Base-by-base conservation (phyloP, 2,113 vertebrate species). In the Notiomystis cincta region DNA sequence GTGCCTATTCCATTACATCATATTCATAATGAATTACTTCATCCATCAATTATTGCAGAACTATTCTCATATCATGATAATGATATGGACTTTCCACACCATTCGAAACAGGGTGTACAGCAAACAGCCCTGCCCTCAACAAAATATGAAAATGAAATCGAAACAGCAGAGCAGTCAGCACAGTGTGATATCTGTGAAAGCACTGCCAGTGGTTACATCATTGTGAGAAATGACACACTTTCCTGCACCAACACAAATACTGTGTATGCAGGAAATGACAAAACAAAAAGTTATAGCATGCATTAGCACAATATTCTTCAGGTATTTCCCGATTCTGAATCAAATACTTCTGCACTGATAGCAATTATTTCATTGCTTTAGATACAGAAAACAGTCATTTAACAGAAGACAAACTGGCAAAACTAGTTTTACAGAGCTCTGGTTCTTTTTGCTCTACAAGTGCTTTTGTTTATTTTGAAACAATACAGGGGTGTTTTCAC, bases 21-120 rank as follows among this genome's bases (percentile, higher is more conserved):
- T 91, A 80, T 93, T 94, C 92, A 90, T 96, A 91, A 93, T 75
- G 66, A 94, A 94, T 92, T 85, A 45, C 54, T 91, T 88, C 62
- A 86, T 77, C 66, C 79, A 94, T 92, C 79, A 96, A 33, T 93
- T 94, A 93, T 51, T 75, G 22, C 56, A 86, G 67, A 80, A 56
- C 66, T 91, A 47, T 82, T 96, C 79, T 89, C 31, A 45, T 91
- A 85, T n/a, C 6, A 2, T 72, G 65, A 65, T 82, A 83, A 96
- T 53, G 61, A 92, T 65, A 82, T 18, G 62, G 90, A 89, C 69
- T 93, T 96, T 92, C 86, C 17, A 35, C 37, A 73, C 25, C 40
- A 56, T 53, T 42, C 82, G 85, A 95, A 89, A 75, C 18, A 76
- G 37, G 62, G 22, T 20, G 28, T 42, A 24, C 5, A 66, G 54